Conservation (phyloP, 2,797 vertebrate species). For the Takifugu rubripes region DNA sequence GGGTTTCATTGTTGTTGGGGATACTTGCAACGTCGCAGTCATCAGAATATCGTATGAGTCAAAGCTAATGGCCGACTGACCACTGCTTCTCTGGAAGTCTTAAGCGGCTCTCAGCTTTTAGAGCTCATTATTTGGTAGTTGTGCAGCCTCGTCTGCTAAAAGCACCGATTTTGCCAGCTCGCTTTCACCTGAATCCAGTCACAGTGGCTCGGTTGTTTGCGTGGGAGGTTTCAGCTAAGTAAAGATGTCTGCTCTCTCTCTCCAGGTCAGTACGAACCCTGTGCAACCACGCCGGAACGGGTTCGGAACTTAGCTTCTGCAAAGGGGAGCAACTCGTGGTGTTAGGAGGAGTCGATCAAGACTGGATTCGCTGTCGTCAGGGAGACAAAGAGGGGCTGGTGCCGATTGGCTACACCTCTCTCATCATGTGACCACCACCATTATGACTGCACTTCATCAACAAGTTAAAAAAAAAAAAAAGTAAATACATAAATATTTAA, state of each 20-base stretch:
- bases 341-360: conserved; percentile 84
- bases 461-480: conserved; percentile 12
- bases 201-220: background rate
- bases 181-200: too few species aligned
- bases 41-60: background rate
- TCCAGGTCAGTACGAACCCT: conserved; percentile 86
- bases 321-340: conserved; percentile 88
- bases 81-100: background rate
- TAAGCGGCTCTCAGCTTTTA: background rate
- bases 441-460: conserved; percentile 53
- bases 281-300: conserved; percentile 81
- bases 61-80: background rate
- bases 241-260: conserved; percentile 12
- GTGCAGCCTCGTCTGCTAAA: too few species aligned
- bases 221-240: background rate
- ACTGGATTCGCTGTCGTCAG: conserved; percentile 91
- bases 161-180: too few species aligned
- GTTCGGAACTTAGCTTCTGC: conserved; percentile 83
- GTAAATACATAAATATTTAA: conserved; percentile 30
- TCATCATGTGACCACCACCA: conserved; percentile 81
- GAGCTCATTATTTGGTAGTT: too few species aligned
- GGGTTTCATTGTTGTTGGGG: background rate
- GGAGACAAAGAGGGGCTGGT: conserved; percentile 86
- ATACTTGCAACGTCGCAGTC: conserved; percentile 1
- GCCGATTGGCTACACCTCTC: conserved; percentile 92